These are phyloP conservation scores for Ostrea denselamellosa DNA, from an alignment of 1,140 invertebrate species.

Conservation along the genomic window DNA sequence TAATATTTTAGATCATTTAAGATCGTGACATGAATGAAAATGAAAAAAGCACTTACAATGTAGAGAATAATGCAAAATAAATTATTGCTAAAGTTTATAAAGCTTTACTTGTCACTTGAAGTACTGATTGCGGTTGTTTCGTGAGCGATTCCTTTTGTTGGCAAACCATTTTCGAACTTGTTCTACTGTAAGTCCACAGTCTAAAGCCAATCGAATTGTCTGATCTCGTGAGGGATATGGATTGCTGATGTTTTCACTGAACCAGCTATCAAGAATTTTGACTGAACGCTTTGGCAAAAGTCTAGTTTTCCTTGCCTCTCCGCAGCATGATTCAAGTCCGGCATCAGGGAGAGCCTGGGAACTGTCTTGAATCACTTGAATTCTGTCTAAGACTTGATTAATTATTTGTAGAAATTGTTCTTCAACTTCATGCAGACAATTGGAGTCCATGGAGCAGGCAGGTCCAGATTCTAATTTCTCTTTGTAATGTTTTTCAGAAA, in stretches of 20 bases:
- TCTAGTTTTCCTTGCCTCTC: slow-evolving; percentile 50
- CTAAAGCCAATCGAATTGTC: slow-evolving; percentile 49
- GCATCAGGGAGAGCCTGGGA: slow-evolving; percentile 3
- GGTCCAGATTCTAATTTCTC: slow-evolving; percentile 17
- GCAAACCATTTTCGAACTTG: slow-evolving; percentile 61
- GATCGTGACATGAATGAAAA: slow-evolving; percentile 2
- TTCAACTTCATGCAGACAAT: slow-evolving; percentile 38
- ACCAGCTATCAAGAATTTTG: slow-evolving; percentile 55
- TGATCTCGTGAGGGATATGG: slow-evolving; percentile 57
- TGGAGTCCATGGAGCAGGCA: not conserved
- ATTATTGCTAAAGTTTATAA: slow-evolving; percentile 1
- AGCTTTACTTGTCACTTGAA: slow-evolving; percentile 35
- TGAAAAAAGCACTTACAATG: not conserved
- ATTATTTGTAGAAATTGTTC: slow-evolving; percentile 51
- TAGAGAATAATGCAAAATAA: not conserved
- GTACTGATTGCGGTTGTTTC: slow-evolving; percentile 50
- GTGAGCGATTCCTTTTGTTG: slow-evolving; percentile 57
- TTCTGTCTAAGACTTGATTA: slow-evolving; percentile 45
- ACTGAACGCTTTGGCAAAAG: slow-evolving; percentile 56
- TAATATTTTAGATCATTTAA: not conserved
- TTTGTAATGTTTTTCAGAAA: slow-evolving; percentile 45
- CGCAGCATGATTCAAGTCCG: slow-evolving; percentile 28
- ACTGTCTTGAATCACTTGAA: slow-evolving; percentile 40
- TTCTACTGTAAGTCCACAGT: slow-evolving; percentile 57
- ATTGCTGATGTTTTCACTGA: slow-evolving; percentile 53